Base-by-base conservation (phyloP, 2,888 invertebrate genomes). In the Euphydryas editha region DNA sequence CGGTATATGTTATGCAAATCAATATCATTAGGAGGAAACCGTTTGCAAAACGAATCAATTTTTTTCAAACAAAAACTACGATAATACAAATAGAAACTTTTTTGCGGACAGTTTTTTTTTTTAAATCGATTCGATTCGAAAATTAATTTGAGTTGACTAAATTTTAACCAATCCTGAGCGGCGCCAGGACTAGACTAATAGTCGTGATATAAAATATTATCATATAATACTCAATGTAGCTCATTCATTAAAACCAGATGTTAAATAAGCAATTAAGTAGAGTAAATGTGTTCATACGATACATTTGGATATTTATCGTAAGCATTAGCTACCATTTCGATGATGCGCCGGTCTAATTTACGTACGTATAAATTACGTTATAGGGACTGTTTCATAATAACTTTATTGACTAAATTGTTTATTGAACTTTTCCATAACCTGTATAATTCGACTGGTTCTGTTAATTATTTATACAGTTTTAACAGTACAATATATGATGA, bases 171-270 rank as follows among this genome's bases (percentile, higher is more conserved):
- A 4, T 36, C 30, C 36, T 17, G 30, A 10, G 36, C 4, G 30
- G 17, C 21, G 17, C 54, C 17, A 54, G 30, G 17, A n/a, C 54
- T 10, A 2, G 54, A n/a, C 1, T 17, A 54, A 8, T 49, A 20
- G 49, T 20, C 5, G 30, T n/a, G 2, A 21, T 39, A 17, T 47
- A 21, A 44, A 18, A 57, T 5, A 51, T 15, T 55, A 46, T 51
- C 11, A 61, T 30, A 62, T 49, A 36, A 62, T 68, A 67, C 72
- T 76, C 78, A 79, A 78, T 82, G 80, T 79, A 73, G 63, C 63
- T 62, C 80, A 82, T 86, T 87, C 83, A 87, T 86, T 80, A 78
- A 78, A 82, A 85, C 79, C 91, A 91, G 87, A 91, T 90, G 90
- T 80, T 78, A 79, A 75, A 77, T 78, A 80, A 74, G 75, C 77